A percentile compares a stretch with the other conserved stretches of the same genome.
phyloP scores from a whole-genome alignment of 2,888 invertebrate genomes.

The Brachyptera risi region DNA sequence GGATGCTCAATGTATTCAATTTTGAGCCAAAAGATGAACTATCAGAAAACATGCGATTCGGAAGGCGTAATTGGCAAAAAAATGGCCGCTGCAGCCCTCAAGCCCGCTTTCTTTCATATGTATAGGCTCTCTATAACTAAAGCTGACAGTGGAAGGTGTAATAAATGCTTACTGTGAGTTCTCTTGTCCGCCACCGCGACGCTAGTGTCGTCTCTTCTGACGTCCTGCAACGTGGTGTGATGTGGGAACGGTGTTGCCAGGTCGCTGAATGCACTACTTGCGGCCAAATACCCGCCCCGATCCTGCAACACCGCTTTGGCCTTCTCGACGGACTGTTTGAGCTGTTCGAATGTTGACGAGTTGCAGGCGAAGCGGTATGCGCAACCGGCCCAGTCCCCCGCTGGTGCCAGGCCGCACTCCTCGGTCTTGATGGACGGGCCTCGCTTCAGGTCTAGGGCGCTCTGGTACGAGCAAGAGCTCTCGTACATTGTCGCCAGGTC shows the following conservation, averaged over 20 bases:
- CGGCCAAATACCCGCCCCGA: slow-evolving; percentile 63
- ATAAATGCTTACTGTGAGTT: slow-evolving; percentile 29
- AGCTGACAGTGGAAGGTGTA: not conserved
- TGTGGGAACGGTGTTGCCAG: slow-evolving; percentile 40
- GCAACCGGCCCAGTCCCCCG: slow-evolving; percentile 45
- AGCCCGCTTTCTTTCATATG: too few species aligned
- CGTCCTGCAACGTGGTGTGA: slow-evolving; percentile 22
- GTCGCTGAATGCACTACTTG: slow-evolving; percentile 66
- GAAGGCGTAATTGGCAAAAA: too few species aligned
- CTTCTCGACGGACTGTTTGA: slow-evolving; percentile 87
- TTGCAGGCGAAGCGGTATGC: slow-evolving; percentile 69
- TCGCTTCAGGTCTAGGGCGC: slow-evolving; percentile 72
- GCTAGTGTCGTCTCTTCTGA: slow-evolving; percentile 22
- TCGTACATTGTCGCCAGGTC: slow-evolving; percentile 67
- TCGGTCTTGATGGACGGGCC: slow-evolving; percentile 50
- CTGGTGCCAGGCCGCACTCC: slow-evolving; percentile 42
- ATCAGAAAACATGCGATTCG: too few species aligned
- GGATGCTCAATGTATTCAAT: too few species aligned
- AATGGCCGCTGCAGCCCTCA: too few species aligned
- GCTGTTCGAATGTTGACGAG: slow-evolving; percentile 83
- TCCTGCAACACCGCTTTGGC: slow-evolving; percentile 83
- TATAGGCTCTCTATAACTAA: too few species aligned
- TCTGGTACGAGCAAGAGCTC: slow-evolving; percentile 89
- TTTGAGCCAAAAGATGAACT: too few species aligned
- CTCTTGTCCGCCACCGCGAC: slow-evolving; percentile 26